A percentile compares a stretch with the other conserved stretches of the same genome.
These are phyloP conservation scores for Larimichthys polyactis DNA, from an alignment of 2,113 vertebrate genomes.

Conservation along the genomic window DNA sequence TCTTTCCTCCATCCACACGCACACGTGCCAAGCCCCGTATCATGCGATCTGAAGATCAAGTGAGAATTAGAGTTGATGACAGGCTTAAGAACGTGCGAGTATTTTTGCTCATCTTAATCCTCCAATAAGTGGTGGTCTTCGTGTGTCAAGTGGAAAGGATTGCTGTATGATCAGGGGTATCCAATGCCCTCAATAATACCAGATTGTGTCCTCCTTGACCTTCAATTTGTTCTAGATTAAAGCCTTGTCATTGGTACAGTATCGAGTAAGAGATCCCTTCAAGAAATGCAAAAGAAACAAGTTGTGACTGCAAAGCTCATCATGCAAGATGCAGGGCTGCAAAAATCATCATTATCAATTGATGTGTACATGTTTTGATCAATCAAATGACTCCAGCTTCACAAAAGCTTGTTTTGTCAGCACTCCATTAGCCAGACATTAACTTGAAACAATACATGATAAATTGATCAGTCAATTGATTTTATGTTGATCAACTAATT, in stretches of 20 bases:
- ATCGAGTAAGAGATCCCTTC: constrained; percentile 1
- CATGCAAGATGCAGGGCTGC: neutral
- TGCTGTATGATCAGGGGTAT: neutral
- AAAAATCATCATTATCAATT: neutral
- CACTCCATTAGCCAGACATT: neutral
- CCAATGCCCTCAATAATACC: constrained; percentile 1
- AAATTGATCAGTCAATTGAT: too few species aligned
- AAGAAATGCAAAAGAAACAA: neutral
- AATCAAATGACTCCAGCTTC: neutral
- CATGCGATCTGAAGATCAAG: constrained; percentile 24
- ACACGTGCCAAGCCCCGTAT: neutral
- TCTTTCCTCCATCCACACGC: neutral
- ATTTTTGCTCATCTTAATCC: constrained; percentile 36
- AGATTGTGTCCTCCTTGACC: constrained; percentile 24
- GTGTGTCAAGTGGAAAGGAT: constrained; percentile 5
- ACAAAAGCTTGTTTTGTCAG: neutral
- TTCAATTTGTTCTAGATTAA: constrained; percentile 29
- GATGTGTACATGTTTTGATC: neutral
- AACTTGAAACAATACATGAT: neutral
- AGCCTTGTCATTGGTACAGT: neutral
- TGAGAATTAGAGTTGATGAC: constrained; percentile 42
- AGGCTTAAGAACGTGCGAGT: constrained; percentile 19
- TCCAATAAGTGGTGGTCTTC: neutral
- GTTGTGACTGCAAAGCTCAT: constrained; percentile 8
- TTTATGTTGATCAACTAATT: neutral